A percentile compares a stretch with the other conserved stretches of the same genome.
Conservation (phyloP, 2,797 vertebrate genomes). For the Amniataba percoides region DNA sequence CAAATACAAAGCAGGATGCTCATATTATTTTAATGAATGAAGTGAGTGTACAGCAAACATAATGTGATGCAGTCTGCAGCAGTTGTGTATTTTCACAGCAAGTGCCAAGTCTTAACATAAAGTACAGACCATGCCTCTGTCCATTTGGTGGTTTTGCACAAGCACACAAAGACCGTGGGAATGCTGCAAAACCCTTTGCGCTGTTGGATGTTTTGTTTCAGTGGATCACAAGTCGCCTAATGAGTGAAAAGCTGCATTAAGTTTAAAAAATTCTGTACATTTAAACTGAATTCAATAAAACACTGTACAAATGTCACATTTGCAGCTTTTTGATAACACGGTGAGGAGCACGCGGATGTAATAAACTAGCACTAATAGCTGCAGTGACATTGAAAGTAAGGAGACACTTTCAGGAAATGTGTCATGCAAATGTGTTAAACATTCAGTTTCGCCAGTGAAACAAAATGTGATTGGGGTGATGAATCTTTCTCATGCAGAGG, state of each 20-base stretch:
- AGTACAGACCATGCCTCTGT: background rate
- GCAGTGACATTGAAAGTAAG: background rate
- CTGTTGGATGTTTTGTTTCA: background rate
- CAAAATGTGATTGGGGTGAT: background rate
- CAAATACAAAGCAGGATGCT: background rate
- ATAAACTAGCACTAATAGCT: background rate
- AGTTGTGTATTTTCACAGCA: background rate
- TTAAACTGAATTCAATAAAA: too few relatives aligned
- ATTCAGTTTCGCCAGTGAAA: too few relatives aligned
- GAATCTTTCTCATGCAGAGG: background rate
- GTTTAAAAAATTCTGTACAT: background rate
- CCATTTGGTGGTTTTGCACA: background rate
- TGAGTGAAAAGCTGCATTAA: background rate
- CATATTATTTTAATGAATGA: background rate
- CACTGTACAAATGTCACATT: background rate
- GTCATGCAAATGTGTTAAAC: background rate
- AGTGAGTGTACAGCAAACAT: background rate
- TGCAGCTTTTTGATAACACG: background rate
- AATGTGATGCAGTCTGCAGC: background rate
- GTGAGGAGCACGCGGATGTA: background rate
- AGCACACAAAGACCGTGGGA: too few relatives aligned
- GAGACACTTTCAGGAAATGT: background rate
- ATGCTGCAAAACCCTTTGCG: background rate
- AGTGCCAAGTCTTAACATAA: background rate
- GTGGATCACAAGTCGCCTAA: too few relatives aligned